A percentile compares a stretch with the other conserved stretches of the same genome.
phyloP scores from a whole-genome alignment of 2,888 invertebrate genomes.

The Notocelia uddmanniana region DNA sequence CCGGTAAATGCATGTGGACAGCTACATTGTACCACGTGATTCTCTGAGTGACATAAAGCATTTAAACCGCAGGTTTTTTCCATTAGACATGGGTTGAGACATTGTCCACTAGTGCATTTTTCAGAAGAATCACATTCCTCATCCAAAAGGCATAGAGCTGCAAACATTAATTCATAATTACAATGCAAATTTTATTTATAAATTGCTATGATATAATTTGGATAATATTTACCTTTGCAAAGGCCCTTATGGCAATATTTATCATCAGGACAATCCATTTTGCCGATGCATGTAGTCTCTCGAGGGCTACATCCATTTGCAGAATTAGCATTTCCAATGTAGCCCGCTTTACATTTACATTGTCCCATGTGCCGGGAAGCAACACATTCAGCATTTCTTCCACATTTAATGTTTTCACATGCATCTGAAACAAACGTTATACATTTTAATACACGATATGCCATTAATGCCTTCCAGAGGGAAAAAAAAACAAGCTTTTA shows the following conservation, averaged over 20 bases:
- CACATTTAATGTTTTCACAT: slow-evolving; percentile 92
- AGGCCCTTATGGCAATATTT: slow-evolving; percentile 93
- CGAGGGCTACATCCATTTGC: slow-evolving; percentile 91
- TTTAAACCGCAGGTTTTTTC: slow-evolving; percentile 94
- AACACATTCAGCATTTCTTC: slow-evolving; percentile 93
- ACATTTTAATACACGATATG: neutral
- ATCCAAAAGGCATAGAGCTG: slow-evolving; percentile 91
- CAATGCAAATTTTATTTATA: neutral
- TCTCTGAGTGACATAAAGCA: slow-evolving; percentile 90
- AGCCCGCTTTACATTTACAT: slow-evolving; percentile 92
- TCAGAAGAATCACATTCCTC: slow-evolving; percentile 93
- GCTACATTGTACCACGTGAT: slow-evolving; percentile 91
- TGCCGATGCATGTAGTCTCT: slow-evolving; percentile 89
- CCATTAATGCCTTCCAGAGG: too few relatives aligned
- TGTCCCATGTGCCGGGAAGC: slow-evolving; percentile 90
- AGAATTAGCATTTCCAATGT: slow-evolving; percentile 91
- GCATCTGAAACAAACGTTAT: slow-evolving; percentile 83
- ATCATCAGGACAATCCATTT: slow-evolving; percentile 90
- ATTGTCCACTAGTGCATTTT: slow-evolving; percentile 93
- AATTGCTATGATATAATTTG: neutral
- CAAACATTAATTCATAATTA: slow-evolving; percentile 51
- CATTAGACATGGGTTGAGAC: slow-evolving; percentile 91
- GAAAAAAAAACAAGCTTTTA: slow-evolving; percentile 1
- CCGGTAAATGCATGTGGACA: slow-evolving; percentile 96
- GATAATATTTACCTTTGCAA: slow-evolving; percentile 89